Base-by-base conservation (phyloP, 2,113 vertebrate species). In the Tetrax tetrax region DNA sequence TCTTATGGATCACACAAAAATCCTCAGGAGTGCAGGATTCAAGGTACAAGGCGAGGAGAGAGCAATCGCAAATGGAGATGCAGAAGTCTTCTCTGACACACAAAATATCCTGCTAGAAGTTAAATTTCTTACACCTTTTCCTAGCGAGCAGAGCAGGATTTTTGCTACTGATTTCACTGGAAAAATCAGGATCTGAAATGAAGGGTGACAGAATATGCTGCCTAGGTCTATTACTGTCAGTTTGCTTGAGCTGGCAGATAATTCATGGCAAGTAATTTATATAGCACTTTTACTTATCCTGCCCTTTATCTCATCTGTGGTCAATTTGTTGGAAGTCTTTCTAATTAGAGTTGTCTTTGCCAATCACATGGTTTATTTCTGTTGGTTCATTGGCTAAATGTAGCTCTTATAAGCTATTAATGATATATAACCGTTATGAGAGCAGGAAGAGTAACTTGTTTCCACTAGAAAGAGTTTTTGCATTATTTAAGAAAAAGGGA, bases 241-340 rank as follows among this genome's bases (percentile, higher is more conserved):
- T 84, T 87, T 82, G 69, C 66, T 78, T 53, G 72, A 93, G 57
- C 94, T 84, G 89, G 80, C 45, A 93, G 86, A 95, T 96, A 95
- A 96, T 93, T 96, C 92, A 96, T 82, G 70, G 83, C 86, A 79
- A 95, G 77, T 95, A 96, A 93, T 96, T 96, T 96, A 93, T 91
- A 90, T 94, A 87, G 81, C 74, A 94, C 83, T 96, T 96, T 96
- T 92, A 92, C 90, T 95, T 97, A 93, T 93, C 93, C 83, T 96
- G 92, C 80, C 92, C 95, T 97, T 95, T 95, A 96, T 92, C 94
- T 96, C 88, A 96, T 97, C 92, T 96, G 94, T 89, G 95, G 94
- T 92, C 94, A 96, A 94, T 94, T 96, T 96, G 79, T 94, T 96
- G 87, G 90, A 96, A 93, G 79, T 82, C 88, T 89, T 93, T 93